These are phyloP conservation scores for Radopholus similis DNA, from an alignment of 1,140 invertebrate genomes.

Conservation along the genomic window DNA sequence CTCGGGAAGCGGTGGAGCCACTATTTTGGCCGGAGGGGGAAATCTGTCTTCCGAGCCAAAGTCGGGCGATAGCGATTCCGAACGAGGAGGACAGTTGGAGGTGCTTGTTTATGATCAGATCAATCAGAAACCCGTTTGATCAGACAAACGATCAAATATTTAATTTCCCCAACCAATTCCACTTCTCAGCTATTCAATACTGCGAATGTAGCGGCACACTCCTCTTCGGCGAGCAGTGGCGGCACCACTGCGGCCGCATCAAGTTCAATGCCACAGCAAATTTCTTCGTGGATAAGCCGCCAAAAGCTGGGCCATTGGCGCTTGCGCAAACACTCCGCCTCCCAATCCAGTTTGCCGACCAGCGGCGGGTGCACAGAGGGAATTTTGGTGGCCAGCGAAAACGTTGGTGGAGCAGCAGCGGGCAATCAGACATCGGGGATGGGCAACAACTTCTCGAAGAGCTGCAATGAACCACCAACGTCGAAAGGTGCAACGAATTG, in stretches of 20 bases:
- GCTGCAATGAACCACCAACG: slow-evolving; percentile 18
- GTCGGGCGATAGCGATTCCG: slow-evolving; percentile 34
- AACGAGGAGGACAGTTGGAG: background rate
- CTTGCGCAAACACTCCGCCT: slow-evolving; percentile 43
- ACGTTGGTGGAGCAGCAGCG: background rate
- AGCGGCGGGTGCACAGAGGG: background rate
- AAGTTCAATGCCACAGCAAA: slow-evolving; percentile 36
- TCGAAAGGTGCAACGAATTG: background rate
- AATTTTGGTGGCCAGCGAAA: background rate
- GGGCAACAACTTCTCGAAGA: background rate
- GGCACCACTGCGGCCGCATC: slow-evolving; percentile 13
- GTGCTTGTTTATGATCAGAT: background rate
- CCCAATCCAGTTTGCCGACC: slow-evolving; percentile 42
- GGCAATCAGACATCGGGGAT: background rate
- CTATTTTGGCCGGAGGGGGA: background rate
- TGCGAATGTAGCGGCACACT: too few species aligned
- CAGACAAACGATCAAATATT: background rate
- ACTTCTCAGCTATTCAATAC: background rate
- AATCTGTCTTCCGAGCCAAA: background rate
- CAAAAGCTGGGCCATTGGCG: slow-evolving; percentile 47
- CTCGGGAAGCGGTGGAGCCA: background rate
- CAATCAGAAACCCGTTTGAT: background rate
- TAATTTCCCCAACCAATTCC: background rate
- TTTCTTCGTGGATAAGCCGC: slow-evolving; percentile 43
- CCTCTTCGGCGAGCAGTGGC: background rate